Evolutionary conservation across 2,888 invertebrate genomes (phyloP), one percentile per base, ranked within the genome.

Genomic region (Andrena dorsata): DNA sequence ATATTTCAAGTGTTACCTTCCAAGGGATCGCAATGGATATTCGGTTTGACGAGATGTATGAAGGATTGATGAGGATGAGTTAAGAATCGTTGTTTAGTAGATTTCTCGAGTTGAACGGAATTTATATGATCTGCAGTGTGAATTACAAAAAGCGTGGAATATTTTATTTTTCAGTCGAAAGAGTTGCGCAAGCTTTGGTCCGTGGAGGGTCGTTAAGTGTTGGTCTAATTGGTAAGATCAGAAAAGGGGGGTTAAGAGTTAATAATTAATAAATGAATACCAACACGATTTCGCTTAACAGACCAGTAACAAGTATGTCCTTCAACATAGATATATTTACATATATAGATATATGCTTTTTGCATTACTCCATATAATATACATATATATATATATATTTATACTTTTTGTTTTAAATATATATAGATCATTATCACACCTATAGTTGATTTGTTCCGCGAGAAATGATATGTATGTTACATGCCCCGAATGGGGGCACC

Each of bases 381-480:
- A 68, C 68, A 82, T 61, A 80, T 81, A 77, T 79, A 80, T 68
- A 26, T 82, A 80, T 81, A 77, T 79, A 80, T 68, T n/a, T 82
- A 80, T 73, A 76, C 69, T 63, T 73, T 49, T 79, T 69, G 74
- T 63, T 71, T 80, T 41, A 80, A 87, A 85, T 85, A 49, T 75
- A 86, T 87, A 88, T 86, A 86, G 79, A 84, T 86, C 65, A 80
- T 76, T 89, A 91, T 92, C 90, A 93, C 92, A 93, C 91, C 90
- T 92, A 92, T 90, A 89, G 86, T 88, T 90, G 85, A 85, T 82
- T 92, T 92, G 92, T 93, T 93, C 91, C 93, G 84, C 91, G 78
- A 82, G 91, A 90, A 93, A 93, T 93, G 93, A 93, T 93, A 93
- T 93, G 93, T 93, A 93, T 93, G 88, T 80, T 82, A 91, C 89